Base-by-base conservation (phyloP, 2,797 vertebrate genomes). In the Crypturellus tataupa region DNA sequence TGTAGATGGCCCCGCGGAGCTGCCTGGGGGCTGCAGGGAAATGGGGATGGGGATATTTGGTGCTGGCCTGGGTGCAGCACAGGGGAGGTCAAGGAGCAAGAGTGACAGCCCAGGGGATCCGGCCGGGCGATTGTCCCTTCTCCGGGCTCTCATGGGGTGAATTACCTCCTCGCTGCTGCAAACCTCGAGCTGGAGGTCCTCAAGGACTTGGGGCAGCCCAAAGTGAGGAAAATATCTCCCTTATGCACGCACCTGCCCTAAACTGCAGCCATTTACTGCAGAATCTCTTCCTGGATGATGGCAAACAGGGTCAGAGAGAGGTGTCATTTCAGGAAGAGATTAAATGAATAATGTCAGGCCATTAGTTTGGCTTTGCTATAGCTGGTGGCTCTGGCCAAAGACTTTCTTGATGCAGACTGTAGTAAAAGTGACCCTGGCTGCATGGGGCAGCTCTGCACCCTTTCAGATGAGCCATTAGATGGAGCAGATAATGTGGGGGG, bases 141-240 rank as follows among this genome's bases (percentile, higher is more conserved):
- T 14, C 80, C 24, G 3, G 7, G 35, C 40, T 46, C 59, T 42
- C 4, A 3, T 0, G 4, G 10, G 3, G 3, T 31, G 67, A 46
- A 6, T 23, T 12, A 33, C 1, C 0, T 2, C 27, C 10, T 2
- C 2, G 19, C n/a, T 78, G 65, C 47, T 14, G 33, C 0, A 0
- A 49, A 55, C 0, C 23, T 18, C 18, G 33, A 40, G 49, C 19
- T 72, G 70, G 33, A 91, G 73, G 80, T 51, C 64, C 67, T 56
- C 40, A 59, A 59, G 51, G 80, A 35, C 49, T 46, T 2, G 2
- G 14, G 44, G 44, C 47, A 72, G 37, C n/a, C 19, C 8, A 4
- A 25, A 49, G 19, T 44, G 14, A 75, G 49, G 44, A 33, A 33
- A 79, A 24, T 13, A 42, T 27, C 2, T 11, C 23, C 31, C 23